A percentile compares a stretch with the other conserved stretches of the same genome.
phyloP scores from a whole-genome alignment of 2,113 vertebrate species.

The Acanthisitta chloris region DNA sequence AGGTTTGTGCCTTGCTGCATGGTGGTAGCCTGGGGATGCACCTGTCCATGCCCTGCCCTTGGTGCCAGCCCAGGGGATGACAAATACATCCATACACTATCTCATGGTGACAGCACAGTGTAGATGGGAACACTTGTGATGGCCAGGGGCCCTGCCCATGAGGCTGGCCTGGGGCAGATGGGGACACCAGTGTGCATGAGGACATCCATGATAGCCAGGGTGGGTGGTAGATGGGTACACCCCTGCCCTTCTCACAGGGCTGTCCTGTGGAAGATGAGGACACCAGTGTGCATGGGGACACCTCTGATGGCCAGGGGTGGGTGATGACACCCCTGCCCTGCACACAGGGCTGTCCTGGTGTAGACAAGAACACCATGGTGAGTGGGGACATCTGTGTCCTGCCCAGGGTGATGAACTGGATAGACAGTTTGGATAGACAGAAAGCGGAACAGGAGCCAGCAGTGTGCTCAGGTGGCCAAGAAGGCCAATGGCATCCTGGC shows the following conservation, averaged over 20 bases:
- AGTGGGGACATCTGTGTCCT: no score
- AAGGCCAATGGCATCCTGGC: no score
- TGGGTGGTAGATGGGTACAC: background rate
- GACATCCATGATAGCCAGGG: background rate
- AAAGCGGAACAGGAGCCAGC: no score
- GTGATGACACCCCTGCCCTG: no score
- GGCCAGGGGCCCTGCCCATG: background rate
- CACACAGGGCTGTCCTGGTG: no score
- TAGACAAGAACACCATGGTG: no score
- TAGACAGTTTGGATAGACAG: no score
- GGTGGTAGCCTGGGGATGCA: background rate
- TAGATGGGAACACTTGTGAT: no score
- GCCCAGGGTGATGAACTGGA: no score
- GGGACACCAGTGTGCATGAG: no score
- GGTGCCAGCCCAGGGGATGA: background rate
- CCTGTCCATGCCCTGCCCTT: no score
- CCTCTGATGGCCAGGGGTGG: background rate
- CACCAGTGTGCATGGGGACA: background rate
- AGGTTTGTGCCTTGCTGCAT: background rate
- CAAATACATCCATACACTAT: background rate
- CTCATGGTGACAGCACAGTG: accelerated
- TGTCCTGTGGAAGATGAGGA: background rate
- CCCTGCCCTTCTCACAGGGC: background rate
- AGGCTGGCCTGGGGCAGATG: background rate
- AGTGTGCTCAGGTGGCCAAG: no score